Evolutionary conservation across 2,113 vertebrate species (phyloP).

Genomic region (Tachycineta bicolor): DNA sequence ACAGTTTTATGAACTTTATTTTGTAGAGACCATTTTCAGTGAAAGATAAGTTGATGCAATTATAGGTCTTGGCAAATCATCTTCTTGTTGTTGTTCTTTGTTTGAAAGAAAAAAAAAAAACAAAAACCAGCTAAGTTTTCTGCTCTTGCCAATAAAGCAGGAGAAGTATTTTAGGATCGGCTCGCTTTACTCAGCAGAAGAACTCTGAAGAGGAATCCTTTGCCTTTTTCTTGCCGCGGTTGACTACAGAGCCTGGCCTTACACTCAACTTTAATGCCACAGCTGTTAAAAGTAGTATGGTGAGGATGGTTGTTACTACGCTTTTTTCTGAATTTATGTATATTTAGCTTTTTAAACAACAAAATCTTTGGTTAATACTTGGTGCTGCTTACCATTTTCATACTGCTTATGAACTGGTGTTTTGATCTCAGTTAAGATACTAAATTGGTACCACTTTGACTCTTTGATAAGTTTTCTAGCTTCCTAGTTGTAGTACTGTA

Average conservation of each 20-base stretch:
- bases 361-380: not conserved
- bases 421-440: not conserved
- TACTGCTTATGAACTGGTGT: not conserved
- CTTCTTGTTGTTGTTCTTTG: not conserved
- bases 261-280: conserved; percentile 88
- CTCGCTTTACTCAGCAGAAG: conserved; percentile 55
- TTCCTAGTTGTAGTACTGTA: not conserved
- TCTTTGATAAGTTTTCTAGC: not conserved
- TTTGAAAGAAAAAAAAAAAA: not conserved
- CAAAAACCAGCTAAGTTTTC: not conserved
- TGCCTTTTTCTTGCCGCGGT: conserved; percentile 78
- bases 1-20: not conserved
- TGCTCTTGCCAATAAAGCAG: conserved; percentile 54
- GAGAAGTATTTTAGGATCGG: conserved; percentile 53
- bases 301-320: not conserved
- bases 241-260: conserved; percentile 78
- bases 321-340: not conserved
- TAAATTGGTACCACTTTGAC: not conserved
- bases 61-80: not conserved
- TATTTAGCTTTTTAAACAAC: not conserved
- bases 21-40: not conserved
- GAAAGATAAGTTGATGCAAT: not conserved
- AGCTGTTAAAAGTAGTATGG: conserved; percentile 88
- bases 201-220: conserved; percentile 67
- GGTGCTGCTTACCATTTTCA: not conserved